phyloP scores from a whole-genome alignment of 2,797 vertebrate genomes.

The Heliangelus exortis region DNA sequence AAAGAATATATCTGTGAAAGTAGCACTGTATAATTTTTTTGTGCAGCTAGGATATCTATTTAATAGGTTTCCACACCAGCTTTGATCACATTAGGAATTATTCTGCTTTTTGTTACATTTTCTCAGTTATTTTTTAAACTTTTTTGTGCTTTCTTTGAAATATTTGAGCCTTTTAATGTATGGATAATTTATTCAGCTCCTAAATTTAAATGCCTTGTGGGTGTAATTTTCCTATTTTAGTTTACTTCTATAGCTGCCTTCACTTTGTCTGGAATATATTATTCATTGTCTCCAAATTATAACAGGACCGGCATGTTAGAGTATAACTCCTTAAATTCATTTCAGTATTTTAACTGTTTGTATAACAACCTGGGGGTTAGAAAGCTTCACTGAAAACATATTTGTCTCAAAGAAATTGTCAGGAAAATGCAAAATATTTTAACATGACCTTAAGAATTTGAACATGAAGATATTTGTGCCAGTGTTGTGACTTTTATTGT shows the following conservation, averaged over 20 bases:
- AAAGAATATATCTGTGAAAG: neutral
- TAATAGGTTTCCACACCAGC: conserved; percentile 68
- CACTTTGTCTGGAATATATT: conserved; percentile 77
- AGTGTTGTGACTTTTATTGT: conserved; percentile 6
- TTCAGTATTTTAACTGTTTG: conserved; percentile 78
- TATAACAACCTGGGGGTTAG: conserved; percentile 51
- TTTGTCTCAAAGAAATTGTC: conserved; percentile 52
- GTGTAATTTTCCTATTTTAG: conserved; percentile 78
- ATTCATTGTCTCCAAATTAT: conserved; percentile 79
- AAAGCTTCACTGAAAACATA: conserved; percentile 32
- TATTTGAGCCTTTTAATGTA: conserved; percentile 78
- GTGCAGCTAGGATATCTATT: conserved; percentile 57
- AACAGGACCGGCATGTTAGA: conserved; percentile 62
- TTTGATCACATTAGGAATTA: conserved; percentile 75
- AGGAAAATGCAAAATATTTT: conserved; percentile 28
- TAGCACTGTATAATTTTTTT: conserved; percentile 57
- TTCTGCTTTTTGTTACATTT: conserved; percentile 75
- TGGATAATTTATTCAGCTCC: conserved; percentile 79
- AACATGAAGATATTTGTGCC: conserved; percentile 18
- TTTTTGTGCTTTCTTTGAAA: conserved; percentile 74
- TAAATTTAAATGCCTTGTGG: conserved; percentile 79
- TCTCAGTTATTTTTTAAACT: conserved; percentile 68
- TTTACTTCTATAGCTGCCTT: conserved; percentile 76
- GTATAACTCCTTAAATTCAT: conserved; percentile 68
- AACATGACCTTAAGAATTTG: conserved; percentile 14